Evolutionary conservation across 2,888 invertebrate species (phyloP).

Genomic region (Meteorus colon): DNA sequence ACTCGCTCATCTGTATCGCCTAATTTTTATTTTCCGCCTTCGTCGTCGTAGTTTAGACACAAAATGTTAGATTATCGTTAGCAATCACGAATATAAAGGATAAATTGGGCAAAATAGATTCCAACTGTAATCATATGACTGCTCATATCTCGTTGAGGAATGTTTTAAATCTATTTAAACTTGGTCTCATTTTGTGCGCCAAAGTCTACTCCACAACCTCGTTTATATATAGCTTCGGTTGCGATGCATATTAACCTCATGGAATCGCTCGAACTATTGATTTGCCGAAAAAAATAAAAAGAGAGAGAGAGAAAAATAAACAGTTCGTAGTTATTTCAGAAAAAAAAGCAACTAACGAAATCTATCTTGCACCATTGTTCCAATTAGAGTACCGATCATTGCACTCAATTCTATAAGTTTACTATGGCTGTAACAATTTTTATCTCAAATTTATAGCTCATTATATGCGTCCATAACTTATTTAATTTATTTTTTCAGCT

Average conservation of each 20-base stretch:
- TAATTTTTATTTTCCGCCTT: conserved; percentile 11
- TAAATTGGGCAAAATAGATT: not conserved
- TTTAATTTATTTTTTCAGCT: conserved; percentile 73
- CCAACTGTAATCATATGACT: not conserved
- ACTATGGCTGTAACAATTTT: not conserved
- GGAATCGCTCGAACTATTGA: not conserved
- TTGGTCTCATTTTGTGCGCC: conserved; percentile 2
- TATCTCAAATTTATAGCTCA: not conserved
- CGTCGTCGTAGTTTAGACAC: conserved; percentile 1
- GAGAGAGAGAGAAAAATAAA: not conserved
- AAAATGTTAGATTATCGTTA: not conserved
- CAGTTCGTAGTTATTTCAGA: too few species aligned
- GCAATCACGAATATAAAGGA: not conserved
- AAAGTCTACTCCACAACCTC: not conserved
- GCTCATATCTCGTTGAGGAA: not conserved
- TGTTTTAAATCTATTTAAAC: not conserved
- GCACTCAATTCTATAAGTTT: conserved; percentile 4
- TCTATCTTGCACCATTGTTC: conserved; percentile 3
- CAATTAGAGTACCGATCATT: conserved; percentile 25
- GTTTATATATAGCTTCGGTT: not conserved
- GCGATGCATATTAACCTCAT: conserved; percentile 16
- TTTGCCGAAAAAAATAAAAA: not conserved
- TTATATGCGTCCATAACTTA: conserved; percentile 25
- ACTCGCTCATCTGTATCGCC: not conserved
- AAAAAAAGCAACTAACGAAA: too few species aligned